Evolutionary conservation across 2,113 vertebrate genomes (phyloP), one percentile per base, ranked within the genome.

Genomic region (Lontra canadensis): DNA sequence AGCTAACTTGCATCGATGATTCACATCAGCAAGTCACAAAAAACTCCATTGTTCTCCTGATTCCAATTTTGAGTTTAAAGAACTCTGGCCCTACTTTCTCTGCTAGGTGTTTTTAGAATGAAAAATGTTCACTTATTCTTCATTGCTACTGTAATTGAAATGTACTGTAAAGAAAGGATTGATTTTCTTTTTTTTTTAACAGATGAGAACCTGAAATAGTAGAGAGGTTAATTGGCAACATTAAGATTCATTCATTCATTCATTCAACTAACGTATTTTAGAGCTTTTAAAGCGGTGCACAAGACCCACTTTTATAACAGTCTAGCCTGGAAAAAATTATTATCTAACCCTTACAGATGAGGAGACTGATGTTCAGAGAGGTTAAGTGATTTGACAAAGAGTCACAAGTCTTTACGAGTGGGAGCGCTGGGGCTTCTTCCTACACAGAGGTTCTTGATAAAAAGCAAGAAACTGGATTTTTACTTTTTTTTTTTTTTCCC

Each of bases 31-130:
- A 94, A 95, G 52, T 94, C 84, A 93, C 80, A 95, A 79, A 95
- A 97, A 96, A 63, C 44, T 96, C 89, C 67, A 96, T 96, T 97
- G 96, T 98, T 98, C 96, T 97, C 49, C 67, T 90, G 78, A 96
- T 94, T 92, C 88, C 47, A 90, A 67, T 94, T 96, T 96, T 97
- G 55, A 97, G 88, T 97, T 95, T 96, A 80, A 96, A 88, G 95
- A 90, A 89, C 44, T 92, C 31, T 96, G 85, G 39, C 81, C 44
- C 39, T 97, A 63, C 82, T 90, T 97, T 97, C 84, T 94, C 81
- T 96, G 71, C 80, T 95, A 83, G 91, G 55, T 95, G 95, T 97
- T 98, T 96, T 97, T 95, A 96, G 88, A 97, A 98, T 96, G 94
- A 97, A 97, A 97, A 98, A 93, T 93, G 92, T 93, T 97, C 95